phyloP scores from a whole-genome alignment of 2,888 invertebrate species.

The Micoletzkya japonica region DNA sequence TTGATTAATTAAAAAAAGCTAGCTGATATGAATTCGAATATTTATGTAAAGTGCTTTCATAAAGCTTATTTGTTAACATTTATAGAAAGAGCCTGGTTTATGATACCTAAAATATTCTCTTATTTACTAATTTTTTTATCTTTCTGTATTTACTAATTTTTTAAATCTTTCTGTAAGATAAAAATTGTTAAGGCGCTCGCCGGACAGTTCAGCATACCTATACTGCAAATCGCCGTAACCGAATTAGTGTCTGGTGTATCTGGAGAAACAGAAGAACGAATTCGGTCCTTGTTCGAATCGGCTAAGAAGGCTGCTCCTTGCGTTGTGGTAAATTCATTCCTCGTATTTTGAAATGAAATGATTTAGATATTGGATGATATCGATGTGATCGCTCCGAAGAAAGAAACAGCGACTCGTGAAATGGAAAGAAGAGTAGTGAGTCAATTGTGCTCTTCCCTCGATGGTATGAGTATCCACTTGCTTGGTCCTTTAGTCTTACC shows the following conservation, averaged over 20 bases:
- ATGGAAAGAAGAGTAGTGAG: slow-evolving; percentile 95
- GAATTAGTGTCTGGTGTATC: slow-evolving; percentile 91
- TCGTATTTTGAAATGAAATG: not conserved
- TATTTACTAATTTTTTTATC: too few species aligned
- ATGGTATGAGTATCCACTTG: slow-evolving; percentile 70
- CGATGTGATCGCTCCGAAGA: slow-evolving; percentile 88
- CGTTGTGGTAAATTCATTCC: slow-evolving; percentile 40
- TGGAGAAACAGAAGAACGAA: slow-evolving; percentile 91
- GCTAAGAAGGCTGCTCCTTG: slow-evolving; percentile 68
- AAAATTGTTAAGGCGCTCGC: slow-evolving; percentile 55
- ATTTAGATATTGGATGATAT: slow-evolving; percentile 86
- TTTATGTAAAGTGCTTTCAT: too few species aligned
- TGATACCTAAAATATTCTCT: too few species aligned
- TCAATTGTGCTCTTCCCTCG: slow-evolving; percentile 85
- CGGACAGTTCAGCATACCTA: slow-evolving; percentile 76
- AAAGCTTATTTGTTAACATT: too few species aligned
- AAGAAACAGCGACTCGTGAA: slow-evolving; percentile 86
- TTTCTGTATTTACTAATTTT: too few species aligned
- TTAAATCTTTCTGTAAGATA: too few species aligned
- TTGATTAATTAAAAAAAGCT: too few species aligned
- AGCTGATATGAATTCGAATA: too few species aligned
- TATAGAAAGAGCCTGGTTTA: too few species aligned
- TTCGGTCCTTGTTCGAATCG: slow-evolving; percentile 85
- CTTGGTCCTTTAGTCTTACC: slow-evolving; percentile 12
- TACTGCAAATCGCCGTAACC: slow-evolving; percentile 85